phyloP scores from a whole-genome alignment of 2,888 invertebrate species.

The Portevinia maculata region DNA sequence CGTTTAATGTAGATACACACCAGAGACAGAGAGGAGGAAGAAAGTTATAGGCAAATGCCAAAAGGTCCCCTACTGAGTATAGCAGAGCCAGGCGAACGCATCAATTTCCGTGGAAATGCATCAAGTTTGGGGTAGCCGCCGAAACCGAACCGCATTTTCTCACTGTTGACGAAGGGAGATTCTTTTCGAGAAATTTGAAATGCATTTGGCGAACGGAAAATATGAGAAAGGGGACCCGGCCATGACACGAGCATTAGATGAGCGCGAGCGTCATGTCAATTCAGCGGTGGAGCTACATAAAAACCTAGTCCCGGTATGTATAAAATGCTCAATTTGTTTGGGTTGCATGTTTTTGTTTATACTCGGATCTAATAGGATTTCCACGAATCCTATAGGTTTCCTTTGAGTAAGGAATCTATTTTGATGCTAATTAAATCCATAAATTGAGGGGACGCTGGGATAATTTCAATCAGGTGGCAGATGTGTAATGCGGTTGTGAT shows the following conservation, averaged over 20 bases:
- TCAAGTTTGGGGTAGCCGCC: constrained; percentile 10
- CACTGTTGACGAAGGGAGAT: constrained; percentile 34
- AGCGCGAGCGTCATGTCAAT: constrained; percentile 10
- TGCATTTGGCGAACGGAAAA: constrained; percentile 62
- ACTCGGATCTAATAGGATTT: constrained; percentile 64
- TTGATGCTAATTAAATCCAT: constrained; percentile 72
- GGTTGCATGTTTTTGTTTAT: constrained; percentile 65
- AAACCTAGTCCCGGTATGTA: background rate
- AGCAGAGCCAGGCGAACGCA: constrained; percentile 37
- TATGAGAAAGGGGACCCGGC: constrained; percentile 24
- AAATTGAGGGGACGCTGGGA: constrained; percentile 37
- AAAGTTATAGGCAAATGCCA: constrained; percentile 66
- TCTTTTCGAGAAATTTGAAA: constrained; percentile 44
- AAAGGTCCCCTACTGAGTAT: constrained; percentile 75
- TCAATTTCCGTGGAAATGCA: constrained; percentile 58
- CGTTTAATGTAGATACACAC: background rate
- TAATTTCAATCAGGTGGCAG: constrained; percentile 73
- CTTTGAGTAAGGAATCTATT: constrained; percentile 63
- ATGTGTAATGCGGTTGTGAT: constrained; percentile 41
- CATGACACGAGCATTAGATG: constrained; percentile 52
- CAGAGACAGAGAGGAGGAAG: constrained; percentile 1
- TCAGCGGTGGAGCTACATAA: constrained; percentile 12
- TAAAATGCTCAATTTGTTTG: constrained; percentile 65
- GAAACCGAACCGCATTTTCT: too few species aligned
- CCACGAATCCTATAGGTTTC: constrained; percentile 40